These are phyloP conservation scores for Hirudinaria manillensis DNA, from an alignment of 2,888 invertebrate genomes.

Conservation along the genomic window DNA sequence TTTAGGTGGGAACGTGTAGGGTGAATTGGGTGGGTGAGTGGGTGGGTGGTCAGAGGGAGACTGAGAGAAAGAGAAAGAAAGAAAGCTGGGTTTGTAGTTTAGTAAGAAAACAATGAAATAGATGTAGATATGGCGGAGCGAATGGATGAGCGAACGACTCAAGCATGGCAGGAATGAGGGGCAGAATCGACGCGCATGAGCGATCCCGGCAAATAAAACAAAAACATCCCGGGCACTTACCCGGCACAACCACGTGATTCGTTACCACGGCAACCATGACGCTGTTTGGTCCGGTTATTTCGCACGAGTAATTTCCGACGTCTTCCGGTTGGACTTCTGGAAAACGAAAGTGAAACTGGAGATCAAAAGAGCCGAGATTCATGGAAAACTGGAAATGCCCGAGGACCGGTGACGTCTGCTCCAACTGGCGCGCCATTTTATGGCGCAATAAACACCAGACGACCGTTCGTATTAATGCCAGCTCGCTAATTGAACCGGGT, in stretches of 20 bases:
- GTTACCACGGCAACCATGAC: constrained; percentile 28
- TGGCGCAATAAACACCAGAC: too few species aligned
- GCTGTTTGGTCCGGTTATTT: constrained; percentile 27
- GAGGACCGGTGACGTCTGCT: too few species aligned
- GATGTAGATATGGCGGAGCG: not conserved
- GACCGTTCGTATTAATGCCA: too few species aligned
- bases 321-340: constrained; percentile 28
- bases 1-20: not conserved
- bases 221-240: constrained; percentile 7
- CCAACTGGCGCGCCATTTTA: too few species aligned
- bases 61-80: not conserved
- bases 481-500: too few species aligned
- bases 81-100: not conserved
- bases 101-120: not conserved
- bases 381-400: too few species aligned
- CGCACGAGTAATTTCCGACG: constrained; percentile 32
- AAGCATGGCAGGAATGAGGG: too few species aligned
- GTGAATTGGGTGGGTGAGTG: not conserved
- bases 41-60: not conserved
- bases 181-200: too few species aligned
- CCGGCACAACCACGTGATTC: constrained; percentile 22
- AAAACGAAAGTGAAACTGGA: not conserved
- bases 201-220: constrained; percentile 2
- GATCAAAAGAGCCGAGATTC: too few species aligned
- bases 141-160: not conserved